Evolutionary conservation across 2,888 invertebrate genomes (phyloP), one percentile per base, ranked within the genome.

Genomic region (Cantharis rufa): DNA sequence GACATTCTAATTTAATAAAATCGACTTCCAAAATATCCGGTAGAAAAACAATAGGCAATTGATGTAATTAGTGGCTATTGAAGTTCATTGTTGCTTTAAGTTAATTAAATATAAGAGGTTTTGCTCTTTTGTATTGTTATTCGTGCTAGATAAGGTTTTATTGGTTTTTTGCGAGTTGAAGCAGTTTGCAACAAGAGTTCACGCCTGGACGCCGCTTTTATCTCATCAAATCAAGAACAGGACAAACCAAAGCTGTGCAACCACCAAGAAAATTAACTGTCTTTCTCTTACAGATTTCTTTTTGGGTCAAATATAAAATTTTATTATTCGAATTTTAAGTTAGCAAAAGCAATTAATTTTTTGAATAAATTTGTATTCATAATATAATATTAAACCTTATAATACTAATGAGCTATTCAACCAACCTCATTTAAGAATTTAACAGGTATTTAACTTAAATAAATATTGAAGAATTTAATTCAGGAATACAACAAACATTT

Each of bases 181-280:
- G 78, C 82, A 82, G 82, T 83, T 81, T 80, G 81, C 70, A 81
- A 80, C 79, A 82, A 77, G 80, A 82, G 81, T 83, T 84, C 80
- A 83, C 83, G 84, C 83, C 82, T 82, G 84, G 83, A 83, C 83
- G 84, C 84, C 80, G 82, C 82, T 81, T 84, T 84, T 84, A 84
- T 84, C 84, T 84, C 83, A 82, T 84, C 84, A 84, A 85, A 84
- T 85, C 84, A 82, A 81, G 79, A 82, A 80, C 80, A 81, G 82
- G 83, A 82, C 83, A 83, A 82, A 82, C 82, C 82, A 81, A 82
- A 83, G 82, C 82, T 83, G 84, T 85, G 83, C 84, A 84, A 81
- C 83, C 84, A 84, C 81, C 83, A 84, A 85, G 85, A 84, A 85
- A 85, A 84, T 84, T 84, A 85, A 82, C 83, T 82, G 82, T 83